These are phyloP conservation scores for Drosophila bipectinata DNA, from an alignment of 1,140 invertebrate species.

Conservation along the genomic window DNA sequence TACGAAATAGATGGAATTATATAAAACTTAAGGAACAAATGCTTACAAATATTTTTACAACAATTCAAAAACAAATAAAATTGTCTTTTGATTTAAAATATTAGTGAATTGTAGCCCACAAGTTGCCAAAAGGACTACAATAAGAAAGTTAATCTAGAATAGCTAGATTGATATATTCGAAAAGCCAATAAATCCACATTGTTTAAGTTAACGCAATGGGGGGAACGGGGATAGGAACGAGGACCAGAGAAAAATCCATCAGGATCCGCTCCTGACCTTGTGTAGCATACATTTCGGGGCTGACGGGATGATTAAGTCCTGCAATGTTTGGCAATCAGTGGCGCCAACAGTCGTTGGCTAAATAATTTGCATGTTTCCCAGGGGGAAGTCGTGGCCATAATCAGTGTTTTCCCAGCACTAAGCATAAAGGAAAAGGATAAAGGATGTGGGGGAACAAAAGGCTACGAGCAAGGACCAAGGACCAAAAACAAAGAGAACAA, in stretches of 20 bases:
- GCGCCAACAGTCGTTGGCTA: conserved; percentile 17
- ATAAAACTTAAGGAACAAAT: too few species aligned
- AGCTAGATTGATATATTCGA: too few species aligned
- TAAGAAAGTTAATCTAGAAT: too few species aligned
- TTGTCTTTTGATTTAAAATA: too few species aligned
- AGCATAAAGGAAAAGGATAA: neutral
- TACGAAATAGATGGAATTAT: too few species aligned
- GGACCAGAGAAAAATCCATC: neutral
- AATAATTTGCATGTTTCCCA: conserved; percentile 54
- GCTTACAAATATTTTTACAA: too few species aligned
- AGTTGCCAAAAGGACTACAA: too few species aligned
- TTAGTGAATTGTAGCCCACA: too few species aligned
- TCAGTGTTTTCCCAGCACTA: conserved; percentile 27
- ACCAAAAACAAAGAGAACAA: neutral
- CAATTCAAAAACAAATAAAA: too few species aligned
- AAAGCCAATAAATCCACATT: too few species aligned
- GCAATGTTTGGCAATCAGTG: conserved; percentile 50
- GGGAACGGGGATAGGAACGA: too few species aligned
- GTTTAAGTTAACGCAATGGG: too few species aligned
- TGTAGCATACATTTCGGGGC: conserved; percentile 17
- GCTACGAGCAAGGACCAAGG: neutral
- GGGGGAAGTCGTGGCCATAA: conserved; percentile 21
- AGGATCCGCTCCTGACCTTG: neutral
- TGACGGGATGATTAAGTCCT: conserved; percentile 34
- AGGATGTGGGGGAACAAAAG: neutral